Percentiles rank a stretch among this genome's conserved stretches.
Evolutionary conservation across 1,140 invertebrate species (phyloP).

Genomic region (Micrasema longulum): DNA sequence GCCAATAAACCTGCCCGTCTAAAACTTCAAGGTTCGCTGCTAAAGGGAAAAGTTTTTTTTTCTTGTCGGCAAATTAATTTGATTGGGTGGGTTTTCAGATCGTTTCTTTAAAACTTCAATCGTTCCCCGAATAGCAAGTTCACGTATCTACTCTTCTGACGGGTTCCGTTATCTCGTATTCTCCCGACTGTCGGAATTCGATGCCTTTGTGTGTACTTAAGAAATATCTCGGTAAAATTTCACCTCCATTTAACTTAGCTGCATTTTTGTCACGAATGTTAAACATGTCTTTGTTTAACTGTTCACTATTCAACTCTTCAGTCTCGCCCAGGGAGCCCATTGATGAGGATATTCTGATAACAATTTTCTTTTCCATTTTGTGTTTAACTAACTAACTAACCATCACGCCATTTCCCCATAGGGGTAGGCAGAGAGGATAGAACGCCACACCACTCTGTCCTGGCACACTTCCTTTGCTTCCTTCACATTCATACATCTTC

Average conservation of each 20-base stretch:
- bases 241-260: background rate
- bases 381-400: too few relatives aligned
- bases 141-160: background rate
- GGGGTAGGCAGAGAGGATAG: too few relatives aligned
- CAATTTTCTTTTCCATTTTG: too few relatives aligned
- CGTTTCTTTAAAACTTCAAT: background rate
- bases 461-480: too few relatives aligned
- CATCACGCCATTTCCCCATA: too few relatives aligned
- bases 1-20: constrained; percentile 5
- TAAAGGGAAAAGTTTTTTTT: background rate
- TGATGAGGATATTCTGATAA: background rate
- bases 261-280: background rate
- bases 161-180: background rate
- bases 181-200: background rate
- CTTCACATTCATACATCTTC: too few relatives aligned
- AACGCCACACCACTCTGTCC: too few relatives aligned
- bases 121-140: constrained; percentile 11
- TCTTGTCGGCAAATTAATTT: constrained; percentile 1
- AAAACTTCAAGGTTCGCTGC: constrained; percentile 4
- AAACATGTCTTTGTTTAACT: too few relatives aligned
- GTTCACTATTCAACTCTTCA: too few relatives aligned
- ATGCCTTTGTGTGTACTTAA: background rate
- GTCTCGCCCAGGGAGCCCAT: background rate
- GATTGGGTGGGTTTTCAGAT: background rate
- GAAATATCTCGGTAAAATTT: background rate